Base-by-base conservation (phyloP, 2,888 invertebrate genomes). In the Salticus scenicus region DNA sequence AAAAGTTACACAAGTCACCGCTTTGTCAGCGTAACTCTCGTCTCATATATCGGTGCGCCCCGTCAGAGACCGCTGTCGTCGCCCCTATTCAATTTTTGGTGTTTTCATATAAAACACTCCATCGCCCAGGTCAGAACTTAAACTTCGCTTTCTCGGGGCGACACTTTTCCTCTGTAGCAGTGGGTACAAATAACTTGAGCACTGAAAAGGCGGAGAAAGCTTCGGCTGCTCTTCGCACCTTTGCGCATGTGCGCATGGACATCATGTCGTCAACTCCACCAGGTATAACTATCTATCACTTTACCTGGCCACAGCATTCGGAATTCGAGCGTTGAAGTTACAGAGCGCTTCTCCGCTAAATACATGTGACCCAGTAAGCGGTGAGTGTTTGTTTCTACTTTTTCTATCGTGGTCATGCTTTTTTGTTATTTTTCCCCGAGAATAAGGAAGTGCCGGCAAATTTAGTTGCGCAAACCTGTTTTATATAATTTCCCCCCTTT, bases 261-360 rank as follows among this genome's bases (percentile, higher is more conserved):
- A 41, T 12, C 28, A 69, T 73, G 74, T 69, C 73, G 74, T 57
- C 74, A 73, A 81, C 28, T 81, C 37, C 51, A 57, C 67, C 74
- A 74, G 73, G 74, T 81, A 66, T 74, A 74, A 69, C 66, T 74
- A 81, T 81, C 74, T 74, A 81, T 81, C 80, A 81, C 51, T 81
- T 51, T 81, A 81, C 80, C 80, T 81, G 73, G 67, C 69, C 74
- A 24, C 73, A 57, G 73, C 80, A 37, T 69, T 57, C 74, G 37
- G 74, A 57, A 30, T 57, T 28, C 20, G 37, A 47, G 47, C 42
- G 64, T 81, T 17, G 42, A 76, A 57, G 12, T 47, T 30, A 66
- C n/a, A 27, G 80, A 41, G 57, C 71, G 57, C 77, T 51, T 67
- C 42, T 47, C 47, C 37, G 31, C 8, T 51, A 37, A 67, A 81